Evolutionary conservation across 2,113 vertebrate genomes (phyloP).

Genomic region (cattle (Bos taurus)): ARS-UCD2.0 NC_037329.1:128898001-128898500

Average conservation of each 20-base stretch:
- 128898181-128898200: neutral
- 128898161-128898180: neutral
- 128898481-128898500: neutral
- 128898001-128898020: neutral
- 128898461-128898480: too few relatives aligned
- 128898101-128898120: neutral
- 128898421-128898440: neutral
- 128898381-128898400: neutral
- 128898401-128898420: neutral
- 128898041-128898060: neutral
- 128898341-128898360: neutral
- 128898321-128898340: neutral
- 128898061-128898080: neutral
- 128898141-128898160: neutral
- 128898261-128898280: neutral
- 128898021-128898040: neutral
- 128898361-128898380: neutral
- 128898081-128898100: neutral
- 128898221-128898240: neutral
- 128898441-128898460: fast-evolving
- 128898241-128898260: neutral
- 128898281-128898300: neutral
- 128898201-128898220: neutral
- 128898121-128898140: neutral
- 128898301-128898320: neutral